phyloP scores from a whole-genome alignment of 2,113 vertebrate genomes.

The Microcebus murinus region DNA sequence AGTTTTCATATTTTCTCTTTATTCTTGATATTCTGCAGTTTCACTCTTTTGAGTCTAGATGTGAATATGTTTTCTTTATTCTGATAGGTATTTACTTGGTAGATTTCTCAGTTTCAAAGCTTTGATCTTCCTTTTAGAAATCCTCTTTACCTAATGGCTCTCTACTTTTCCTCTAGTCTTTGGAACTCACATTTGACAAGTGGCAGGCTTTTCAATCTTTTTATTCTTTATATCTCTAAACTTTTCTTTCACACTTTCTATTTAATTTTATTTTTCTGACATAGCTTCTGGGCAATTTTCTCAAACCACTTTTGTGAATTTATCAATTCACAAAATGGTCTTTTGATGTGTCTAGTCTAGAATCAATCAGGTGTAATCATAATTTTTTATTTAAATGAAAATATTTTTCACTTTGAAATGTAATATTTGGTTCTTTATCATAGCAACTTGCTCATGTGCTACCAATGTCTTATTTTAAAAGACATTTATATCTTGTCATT shows the following conservation, averaged over 20 bases:
- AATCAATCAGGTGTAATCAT: neutral
- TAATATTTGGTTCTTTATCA: neutral
- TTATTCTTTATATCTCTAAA: neutral
- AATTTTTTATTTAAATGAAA: neutral
- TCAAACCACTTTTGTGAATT: no score
- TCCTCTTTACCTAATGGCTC: neutral
- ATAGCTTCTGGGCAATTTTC: no score
- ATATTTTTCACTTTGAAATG: neutral
- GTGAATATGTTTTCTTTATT: neutral
- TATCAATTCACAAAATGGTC: neutral
- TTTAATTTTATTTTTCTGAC: neutral
- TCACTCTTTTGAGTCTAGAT: neutral
- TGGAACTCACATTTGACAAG: neutral
- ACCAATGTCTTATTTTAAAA: neutral
- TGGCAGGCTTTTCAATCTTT: neutral
- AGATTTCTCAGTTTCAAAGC: neutral
- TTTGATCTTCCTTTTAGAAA: neutral
- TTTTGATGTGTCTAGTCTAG: neutral
- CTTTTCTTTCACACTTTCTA: neutral
- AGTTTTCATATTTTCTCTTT: neutral
- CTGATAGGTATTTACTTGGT: neutral
- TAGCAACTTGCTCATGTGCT: neutral
- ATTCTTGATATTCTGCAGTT: neutral
- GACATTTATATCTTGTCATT: neutral
- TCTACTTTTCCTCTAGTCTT: neutral